Percentiles rank a stretch among this genome's conserved stretches.
These are phyloP conservation scores for Drosophila buzzatii DNA, from an alignment of 2,888 invertebrate species.

Conservation along the genomic window DNA sequence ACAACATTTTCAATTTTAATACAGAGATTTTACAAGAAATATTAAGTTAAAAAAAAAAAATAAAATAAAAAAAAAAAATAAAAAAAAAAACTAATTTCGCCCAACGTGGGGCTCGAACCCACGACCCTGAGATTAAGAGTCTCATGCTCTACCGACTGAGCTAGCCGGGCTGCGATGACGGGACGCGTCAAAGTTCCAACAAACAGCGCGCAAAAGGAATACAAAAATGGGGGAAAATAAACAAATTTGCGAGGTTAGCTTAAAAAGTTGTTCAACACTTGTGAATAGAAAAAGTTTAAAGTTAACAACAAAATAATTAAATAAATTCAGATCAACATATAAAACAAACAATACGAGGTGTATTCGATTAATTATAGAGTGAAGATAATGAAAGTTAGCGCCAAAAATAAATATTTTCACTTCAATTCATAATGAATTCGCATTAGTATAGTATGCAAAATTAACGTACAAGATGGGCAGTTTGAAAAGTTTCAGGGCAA, in stretches of 20 bases:
- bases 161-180: conserved; percentile 58
- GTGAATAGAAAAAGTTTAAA: background rate
- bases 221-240: background rate
- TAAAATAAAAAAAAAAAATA: conserved; percentile 10
- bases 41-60: conserved; percentile 10
- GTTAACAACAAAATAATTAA: no score
- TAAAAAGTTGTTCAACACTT: background rate
- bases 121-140: conserved; percentile 78
- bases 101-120: conserved; percentile 82
- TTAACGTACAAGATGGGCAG: no score
- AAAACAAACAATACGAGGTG: background rate
- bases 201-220: background rate
- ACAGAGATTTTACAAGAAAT: background rate
- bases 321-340: background rate
- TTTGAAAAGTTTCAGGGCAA: no score
- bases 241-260: background rate
- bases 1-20: background rate
- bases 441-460: no score
- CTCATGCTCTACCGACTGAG: conserved; percentile 81
- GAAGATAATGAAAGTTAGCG: no score
- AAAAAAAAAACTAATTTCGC: no score
- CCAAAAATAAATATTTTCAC: no score
- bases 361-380: background rate
- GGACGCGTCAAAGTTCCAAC: background rate
- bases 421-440: no score